Evolutionary conservation across 2,797 vertebrate genomes (phyloP).

Genomic region (Arrhamphus sclerolepis): DNA sequence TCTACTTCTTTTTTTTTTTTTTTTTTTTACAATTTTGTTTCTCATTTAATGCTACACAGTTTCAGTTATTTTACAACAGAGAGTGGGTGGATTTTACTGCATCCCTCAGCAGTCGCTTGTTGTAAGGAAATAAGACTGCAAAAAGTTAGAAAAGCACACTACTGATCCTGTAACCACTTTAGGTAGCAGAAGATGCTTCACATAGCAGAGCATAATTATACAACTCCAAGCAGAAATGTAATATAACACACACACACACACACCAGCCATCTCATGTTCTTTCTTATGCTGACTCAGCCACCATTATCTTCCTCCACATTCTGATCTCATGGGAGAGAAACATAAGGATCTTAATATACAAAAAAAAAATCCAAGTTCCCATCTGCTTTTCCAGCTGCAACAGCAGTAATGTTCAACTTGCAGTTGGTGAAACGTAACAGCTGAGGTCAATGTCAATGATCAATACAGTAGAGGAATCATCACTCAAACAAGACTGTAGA

Average conservation of each 20-base stretch:
- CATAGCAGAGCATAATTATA: too few species aligned
- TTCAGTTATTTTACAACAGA: neutral
- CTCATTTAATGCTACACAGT: neutral
- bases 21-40: too few species aligned
- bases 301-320: slow-evolving; percentile 52
- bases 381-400: neutral
- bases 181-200: too few species aligned
- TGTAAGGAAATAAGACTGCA: too few species aligned
- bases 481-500: slow-evolving; percentile 32
- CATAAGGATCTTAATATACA: slow-evolving; percentile 4
- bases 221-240: too few species aligned
- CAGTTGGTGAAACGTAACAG: slow-evolving; percentile 8
- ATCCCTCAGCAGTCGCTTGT: too few species aligned
- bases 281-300: slow-evolving; percentile 39
- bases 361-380: slow-evolving; percentile 4
- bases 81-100: neutral
- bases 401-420: slow-evolving; percentile 3
- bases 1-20: too few species aligned
- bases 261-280: slow-evolving; percentile 7
- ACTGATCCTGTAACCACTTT: too few species aligned
- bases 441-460: slow-evolving; percentile 39
- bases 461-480: slow-evolving; percentile 44
- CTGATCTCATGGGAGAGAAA: slow-evolving; percentile 39
- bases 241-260: neutral
- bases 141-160: too few species aligned